A percentile compares a stretch with the other conserved stretches of the same genome.
These are phyloP conservation scores for Chauna torquata DNA, from an alignment of 2,113 vertebrate genomes.

Conservation along the genomic window DNA sequence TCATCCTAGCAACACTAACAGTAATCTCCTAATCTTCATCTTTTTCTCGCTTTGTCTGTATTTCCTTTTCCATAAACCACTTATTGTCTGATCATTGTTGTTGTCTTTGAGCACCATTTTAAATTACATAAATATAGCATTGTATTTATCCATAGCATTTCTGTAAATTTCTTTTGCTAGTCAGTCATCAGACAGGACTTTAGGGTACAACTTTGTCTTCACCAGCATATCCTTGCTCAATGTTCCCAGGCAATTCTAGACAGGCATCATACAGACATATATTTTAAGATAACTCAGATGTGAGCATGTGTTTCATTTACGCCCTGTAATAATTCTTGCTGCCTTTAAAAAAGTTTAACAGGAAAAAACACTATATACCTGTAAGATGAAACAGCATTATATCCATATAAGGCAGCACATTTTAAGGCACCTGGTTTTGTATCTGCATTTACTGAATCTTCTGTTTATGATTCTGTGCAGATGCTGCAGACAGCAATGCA, in stretches of 20 bases:
- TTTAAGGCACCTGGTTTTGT: background rate
- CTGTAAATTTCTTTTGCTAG: background rate
- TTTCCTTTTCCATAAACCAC: background rate
- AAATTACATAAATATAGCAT: background rate
- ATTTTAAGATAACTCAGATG: background rate
- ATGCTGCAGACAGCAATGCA: background rate
- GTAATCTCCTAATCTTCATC: background rate
- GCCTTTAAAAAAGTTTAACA: background rate
- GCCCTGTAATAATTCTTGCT: background rate
- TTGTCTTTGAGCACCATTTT: background rate
- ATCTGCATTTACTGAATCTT: background rate
- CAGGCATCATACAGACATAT: background rate
- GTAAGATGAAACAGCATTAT: background rate
- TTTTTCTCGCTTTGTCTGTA: background rate
- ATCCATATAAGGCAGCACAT: background rate
- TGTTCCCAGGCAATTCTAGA: background rate
- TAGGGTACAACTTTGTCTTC: background rate
- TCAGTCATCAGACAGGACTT: background rate
- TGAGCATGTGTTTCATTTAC: background rate
- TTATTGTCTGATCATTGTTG: background rate
- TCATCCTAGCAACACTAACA: background rate
- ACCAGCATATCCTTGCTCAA: fast-evolving
- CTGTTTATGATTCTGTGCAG: background rate
- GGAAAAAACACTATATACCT: background rate
- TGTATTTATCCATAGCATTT: background rate